Evolutionary conservation across 2,797 vertebrate species (phyloP).

Genomic region (Takifugu rubripes): DNA sequence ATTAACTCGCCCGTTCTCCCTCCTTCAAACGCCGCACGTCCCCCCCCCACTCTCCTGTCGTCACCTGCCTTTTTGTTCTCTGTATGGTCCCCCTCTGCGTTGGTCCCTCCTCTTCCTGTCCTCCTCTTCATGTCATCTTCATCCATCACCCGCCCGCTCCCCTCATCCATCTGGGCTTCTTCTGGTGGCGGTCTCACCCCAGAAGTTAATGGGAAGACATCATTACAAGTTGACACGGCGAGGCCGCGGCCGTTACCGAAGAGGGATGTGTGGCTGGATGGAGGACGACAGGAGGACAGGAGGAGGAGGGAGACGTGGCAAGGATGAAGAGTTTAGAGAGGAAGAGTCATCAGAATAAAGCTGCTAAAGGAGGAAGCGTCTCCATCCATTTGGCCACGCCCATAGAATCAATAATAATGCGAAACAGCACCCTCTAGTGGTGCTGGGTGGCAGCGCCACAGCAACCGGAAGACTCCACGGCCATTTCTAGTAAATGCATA

Average conservation of each 20-base stretch:
- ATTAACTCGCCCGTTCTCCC: slow-evolving; percentile 5
- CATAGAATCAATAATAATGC: too few relatives aligned
- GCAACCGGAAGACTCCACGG: too few relatives aligned
- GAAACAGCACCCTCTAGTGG: too few relatives aligned
- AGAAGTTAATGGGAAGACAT: slow-evolving; percentile 55
- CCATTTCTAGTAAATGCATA: too few relatives aligned
- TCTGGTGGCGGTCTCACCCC: slow-evolving; percentile 39
- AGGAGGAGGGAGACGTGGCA: neutral
- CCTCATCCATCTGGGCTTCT: slow-evolving; percentile 56
- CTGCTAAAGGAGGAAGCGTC: slow-evolving; percentile 15
- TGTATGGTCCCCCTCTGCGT: too few relatives aligned
- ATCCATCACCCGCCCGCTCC: slow-evolving; percentile 36
- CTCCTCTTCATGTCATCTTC: slow-evolving; percentile 7
- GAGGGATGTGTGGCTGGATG: slow-evolving; percentile 2
- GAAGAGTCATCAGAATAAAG: slow-evolving; percentile 12
- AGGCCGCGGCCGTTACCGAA: slow-evolving; percentile 33
- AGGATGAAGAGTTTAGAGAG: neutral
- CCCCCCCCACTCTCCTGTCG: neutral
- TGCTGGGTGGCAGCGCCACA: too few relatives aligned
- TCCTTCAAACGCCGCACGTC: neutral
- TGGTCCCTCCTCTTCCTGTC: neutral
- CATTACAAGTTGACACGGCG: slow-evolving; percentile 48
- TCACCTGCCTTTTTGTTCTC: neutral
- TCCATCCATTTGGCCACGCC: too few relatives aligned
- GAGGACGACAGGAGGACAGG: slow-evolving; percentile 1